Base-by-base conservation (phyloP, 2,888 invertebrate genomes). In the Halictus quadricinctus region DNA sequence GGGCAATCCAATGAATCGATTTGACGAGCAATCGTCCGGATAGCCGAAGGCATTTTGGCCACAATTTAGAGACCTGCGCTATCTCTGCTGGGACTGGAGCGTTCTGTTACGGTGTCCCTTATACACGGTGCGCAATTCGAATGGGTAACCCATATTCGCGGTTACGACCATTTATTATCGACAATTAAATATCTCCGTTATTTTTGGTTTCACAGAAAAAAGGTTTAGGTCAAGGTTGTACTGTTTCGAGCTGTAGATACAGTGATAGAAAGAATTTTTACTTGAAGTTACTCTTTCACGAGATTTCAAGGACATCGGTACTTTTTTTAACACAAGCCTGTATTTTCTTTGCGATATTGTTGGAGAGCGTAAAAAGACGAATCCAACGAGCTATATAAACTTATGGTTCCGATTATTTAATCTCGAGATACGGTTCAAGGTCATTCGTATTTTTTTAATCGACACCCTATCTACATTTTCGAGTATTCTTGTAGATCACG, bases 1-100 rank as follows among this genome's bases (percentile, higher is more conserved):
- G 66, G 82, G 81, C 87, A 87, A 88, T 89, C 90, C 87, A 77
- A 85, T 83, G 76, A 87, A 81, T 88, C 81, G 84, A 86, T 88
- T 88, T 88, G 88, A 86, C 80, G 86, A 89, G 84, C 86, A 89
- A 89, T 85, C 89, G 79, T 75, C 75, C 72, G 80, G 82, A 87
- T 85, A 54, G 84, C 90, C 83, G 48, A 50, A 54, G 81, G 88
- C 84, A 41, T 80, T 88, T 87, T 78, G 54, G 73, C 60, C 83
- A 83, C 87, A 88, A 88, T 88, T 88, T 87, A 82, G 77, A 79
- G 74, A 77, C 29, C 75, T 69, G 70, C 54, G 78, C 89, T 87
- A 84, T 87, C 82, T 85, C 64, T 60, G 72, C 72, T 54, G n/a
- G 21, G 21, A 10, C 54, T n/a, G 54, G 21, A 10, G 73, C 79